A percentile compares a stretch with the other conserved stretches of the same genome.
Conservation (phyloP, 2,888 invertebrate species). For the Anorthoa munda region DNA sequence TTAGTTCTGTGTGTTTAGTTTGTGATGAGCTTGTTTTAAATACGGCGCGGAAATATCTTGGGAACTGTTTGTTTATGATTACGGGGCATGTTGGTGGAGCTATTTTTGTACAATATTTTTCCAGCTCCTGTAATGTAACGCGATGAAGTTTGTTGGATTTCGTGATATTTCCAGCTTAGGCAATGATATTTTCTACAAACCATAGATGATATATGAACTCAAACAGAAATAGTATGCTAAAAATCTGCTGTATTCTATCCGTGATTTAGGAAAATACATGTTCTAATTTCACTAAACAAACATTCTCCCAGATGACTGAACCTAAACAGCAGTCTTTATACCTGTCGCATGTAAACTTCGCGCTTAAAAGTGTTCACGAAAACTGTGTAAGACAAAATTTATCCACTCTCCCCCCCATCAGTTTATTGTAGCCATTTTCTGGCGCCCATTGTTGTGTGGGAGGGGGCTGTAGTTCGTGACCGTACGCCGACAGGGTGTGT, state of each 20-base stretch:
- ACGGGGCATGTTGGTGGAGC: neutral
- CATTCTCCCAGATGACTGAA: neutral
- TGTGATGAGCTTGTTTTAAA: slow-evolving; percentile 58
- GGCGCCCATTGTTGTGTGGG: slow-evolving; percentile 70
- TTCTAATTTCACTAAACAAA: neutral
- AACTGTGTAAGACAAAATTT: slow-evolving; percentile 72
- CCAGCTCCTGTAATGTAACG: neutral
- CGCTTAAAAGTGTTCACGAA: slow-evolving; percentile 62
- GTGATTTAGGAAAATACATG: neutral
- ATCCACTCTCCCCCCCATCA: slow-evolving; percentile 65
- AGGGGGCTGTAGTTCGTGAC: slow-evolving; percentile 70
- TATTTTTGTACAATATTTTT: slow-evolving; percentile 9
- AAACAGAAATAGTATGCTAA: too few relatives aligned
- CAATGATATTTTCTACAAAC: too few relatives aligned
- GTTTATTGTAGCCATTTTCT: slow-evolving; percentile 79
- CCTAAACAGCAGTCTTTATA: neutral
- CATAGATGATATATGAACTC: too few relatives aligned
- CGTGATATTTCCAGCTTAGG: neutral
- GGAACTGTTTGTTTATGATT: slow-evolving; percentile 36
- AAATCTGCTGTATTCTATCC: neutral
- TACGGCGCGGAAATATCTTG: slow-evolving; percentile 49
- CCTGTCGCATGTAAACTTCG: slow-evolving; percentile 42
- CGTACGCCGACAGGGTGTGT: slow-evolving; percentile 54
- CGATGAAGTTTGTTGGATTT: neutral
- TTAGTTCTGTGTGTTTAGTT: slow-evolving; percentile 67